These are phyloP conservation scores for Cepaea nemoralis DNA, from an alignment of 1,140 invertebrate species.

Conservation along the genomic window DNA sequence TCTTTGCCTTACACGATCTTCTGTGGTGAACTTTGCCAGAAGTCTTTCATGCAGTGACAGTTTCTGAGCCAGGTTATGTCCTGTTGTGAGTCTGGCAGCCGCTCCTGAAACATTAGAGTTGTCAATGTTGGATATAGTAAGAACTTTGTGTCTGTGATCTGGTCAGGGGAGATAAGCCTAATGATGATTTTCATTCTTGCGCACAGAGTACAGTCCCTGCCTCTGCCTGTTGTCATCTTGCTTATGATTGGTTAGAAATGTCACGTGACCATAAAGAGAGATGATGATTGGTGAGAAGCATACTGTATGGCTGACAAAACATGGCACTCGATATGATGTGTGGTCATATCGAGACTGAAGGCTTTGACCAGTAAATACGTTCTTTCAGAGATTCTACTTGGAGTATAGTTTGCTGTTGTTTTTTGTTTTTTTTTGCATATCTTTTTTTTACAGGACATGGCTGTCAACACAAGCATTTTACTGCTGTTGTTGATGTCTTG, in stretches of 20 bases:
- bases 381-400: background rate
- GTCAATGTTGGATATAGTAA: background rate
- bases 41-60: too few relatives aligned
- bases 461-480: too few relatives aligned
- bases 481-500: too few relatives aligned
- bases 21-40: too few relatives aligned
- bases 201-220: conserved; percentile 15
- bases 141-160: background rate
- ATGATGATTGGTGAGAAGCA: background rate
- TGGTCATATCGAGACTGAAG: conserved; percentile 17
- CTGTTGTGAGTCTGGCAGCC: too few relatives aligned
- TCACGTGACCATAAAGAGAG: background rate
- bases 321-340: background rate
- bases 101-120: too few relatives aligned
- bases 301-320: background rate
- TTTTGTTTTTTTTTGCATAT: too few relatives aligned
- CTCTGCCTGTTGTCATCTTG: background rate
- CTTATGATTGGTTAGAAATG: background rate
- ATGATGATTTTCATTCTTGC: conserved; percentile 45
- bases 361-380: background rate
- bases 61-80: too few relatives aligned
- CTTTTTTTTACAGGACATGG: background rate
- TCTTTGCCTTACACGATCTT: too few relatives aligned
- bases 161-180: background rate
- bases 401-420: too few relatives aligned